Evolutionary conservation across 2,113 vertebrate species (phyloP).

Genomic region (Tupaia chinensis): DNA sequence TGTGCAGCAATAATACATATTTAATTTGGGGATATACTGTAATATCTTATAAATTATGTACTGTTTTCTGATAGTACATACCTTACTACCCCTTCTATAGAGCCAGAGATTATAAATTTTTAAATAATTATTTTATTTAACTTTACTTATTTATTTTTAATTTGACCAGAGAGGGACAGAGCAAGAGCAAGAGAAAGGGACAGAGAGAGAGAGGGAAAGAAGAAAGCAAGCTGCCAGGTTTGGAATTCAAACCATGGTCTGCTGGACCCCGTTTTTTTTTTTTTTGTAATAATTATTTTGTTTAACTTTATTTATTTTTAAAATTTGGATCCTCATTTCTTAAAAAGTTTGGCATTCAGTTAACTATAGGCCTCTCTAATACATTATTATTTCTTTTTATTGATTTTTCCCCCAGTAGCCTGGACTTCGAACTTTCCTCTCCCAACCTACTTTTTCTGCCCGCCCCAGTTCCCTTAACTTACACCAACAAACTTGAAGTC

Average conservation of each 20-base stretch:
- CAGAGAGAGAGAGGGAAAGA: too few relatives aligned
- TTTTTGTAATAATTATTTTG: too few relatives aligned
- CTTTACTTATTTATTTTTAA: too few relatives aligned
- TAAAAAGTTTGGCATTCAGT: background rate
- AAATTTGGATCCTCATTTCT: background rate
- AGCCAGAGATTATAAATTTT: background rate
- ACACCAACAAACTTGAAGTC: background rate
- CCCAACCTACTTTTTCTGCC: background rate
- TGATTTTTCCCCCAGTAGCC: background rate
- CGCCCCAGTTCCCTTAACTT: background rate
- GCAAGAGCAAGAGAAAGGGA: too few relatives aligned
- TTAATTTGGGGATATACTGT: background rate
- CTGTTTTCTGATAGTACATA: fast-evolving
- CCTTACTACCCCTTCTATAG: background rate
- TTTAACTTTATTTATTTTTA: too few relatives aligned
- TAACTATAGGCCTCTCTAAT: background rate
- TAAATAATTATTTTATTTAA: too few relatives aligned
- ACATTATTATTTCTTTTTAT: background rate
- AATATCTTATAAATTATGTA: background rate
- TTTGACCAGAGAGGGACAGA: too few relatives aligned
- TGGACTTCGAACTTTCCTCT: background rate
- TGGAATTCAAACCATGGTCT: too few relatives aligned
- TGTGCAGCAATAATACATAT: background rate
- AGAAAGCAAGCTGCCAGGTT: too few relatives aligned
- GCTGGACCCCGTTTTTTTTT: too few relatives aligned